Evolutionary conservation across 2,797 vertebrate genomes (phyloP).

Genomic region (Momotus momota): DNA sequence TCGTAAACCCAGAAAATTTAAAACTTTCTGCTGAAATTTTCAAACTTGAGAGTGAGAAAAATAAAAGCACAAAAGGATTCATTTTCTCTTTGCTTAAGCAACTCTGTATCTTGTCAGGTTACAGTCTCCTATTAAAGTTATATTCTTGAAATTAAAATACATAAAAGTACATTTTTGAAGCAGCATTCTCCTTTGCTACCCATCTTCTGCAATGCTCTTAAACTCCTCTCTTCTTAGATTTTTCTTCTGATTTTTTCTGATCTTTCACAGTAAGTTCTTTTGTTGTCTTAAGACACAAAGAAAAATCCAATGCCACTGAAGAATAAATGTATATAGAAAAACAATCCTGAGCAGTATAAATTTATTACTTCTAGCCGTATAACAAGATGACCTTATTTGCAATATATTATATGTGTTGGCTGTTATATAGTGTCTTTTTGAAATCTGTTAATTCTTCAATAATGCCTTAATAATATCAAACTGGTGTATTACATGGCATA

Average conservation of each 20-base stretch:
- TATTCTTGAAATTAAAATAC: neutral
- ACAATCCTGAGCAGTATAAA: neutral
- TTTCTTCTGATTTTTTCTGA: neutral
- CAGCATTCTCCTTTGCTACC: neutral
- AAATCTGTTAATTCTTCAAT: slow-evolving; percentile 51
- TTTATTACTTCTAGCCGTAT: slow-evolving; percentile 11
- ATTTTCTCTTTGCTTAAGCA: neutral
- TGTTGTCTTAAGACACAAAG: neutral
- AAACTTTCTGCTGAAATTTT: neutral
- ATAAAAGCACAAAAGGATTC: neutral
- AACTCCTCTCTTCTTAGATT: neutral
- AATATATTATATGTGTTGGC: neutral
- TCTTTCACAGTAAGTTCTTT: neutral
- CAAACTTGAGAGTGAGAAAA: neutral
- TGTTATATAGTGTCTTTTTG: neutral
- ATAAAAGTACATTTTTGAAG: neutral
- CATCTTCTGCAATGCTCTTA: neutral
- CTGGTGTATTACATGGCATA: neutral
- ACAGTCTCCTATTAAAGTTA: neutral
- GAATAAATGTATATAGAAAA: slow-evolving; percentile 1
- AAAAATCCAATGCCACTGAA: neutral
- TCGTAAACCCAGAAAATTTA: neutral
- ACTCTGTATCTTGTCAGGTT: neutral
- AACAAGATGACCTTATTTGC: slow-evolving; percentile 33
- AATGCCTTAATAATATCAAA: slow-evolving; percentile 11